phyloP scores from a whole-genome alignment of 2,888 invertebrate species.

The Busseola fusca region DNA sequence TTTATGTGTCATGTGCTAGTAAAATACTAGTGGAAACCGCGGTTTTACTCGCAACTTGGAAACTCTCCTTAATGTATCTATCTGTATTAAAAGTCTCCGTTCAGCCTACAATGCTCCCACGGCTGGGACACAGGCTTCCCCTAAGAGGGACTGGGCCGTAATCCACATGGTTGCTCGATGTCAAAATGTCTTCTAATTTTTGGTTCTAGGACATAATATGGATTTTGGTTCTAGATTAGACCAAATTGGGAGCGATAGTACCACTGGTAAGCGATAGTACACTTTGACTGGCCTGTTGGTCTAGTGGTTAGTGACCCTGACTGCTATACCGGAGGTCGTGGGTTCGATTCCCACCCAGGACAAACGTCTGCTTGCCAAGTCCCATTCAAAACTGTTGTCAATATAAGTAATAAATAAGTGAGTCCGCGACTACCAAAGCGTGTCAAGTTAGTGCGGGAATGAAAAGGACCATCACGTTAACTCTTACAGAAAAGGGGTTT shows the following conservation, averaged over 20 bases:
- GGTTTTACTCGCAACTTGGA: not conserved
- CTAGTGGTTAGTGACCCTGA: too few species aligned
- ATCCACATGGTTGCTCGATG: not conserved
- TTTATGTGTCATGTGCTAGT: slow-evolving; percentile 24
- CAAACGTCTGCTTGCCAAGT: not conserved
- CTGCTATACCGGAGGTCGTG: too few species aligned
- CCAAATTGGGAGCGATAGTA: too few species aligned
- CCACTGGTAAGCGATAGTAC: too few species aligned
- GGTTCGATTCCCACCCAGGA: too few species aligned
- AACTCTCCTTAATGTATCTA: too few species aligned
- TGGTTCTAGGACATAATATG: not conserved
- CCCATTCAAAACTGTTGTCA: not conserved
- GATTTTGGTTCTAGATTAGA: too few species aligned
- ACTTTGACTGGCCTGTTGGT: too few species aligned
- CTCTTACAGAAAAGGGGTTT: too few species aligned
- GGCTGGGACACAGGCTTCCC: not conserved
- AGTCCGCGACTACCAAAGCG: not conserved
- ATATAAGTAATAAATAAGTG: not conserved
- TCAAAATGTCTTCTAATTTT: not conserved
- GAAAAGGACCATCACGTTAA: too few species aligned
- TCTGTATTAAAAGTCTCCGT: not conserved
- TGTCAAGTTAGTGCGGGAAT: not conserved
- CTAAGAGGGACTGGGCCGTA: not conserved
- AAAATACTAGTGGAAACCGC: not conserved
- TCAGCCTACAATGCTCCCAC: not conserved